Evolutionary conservation across 2,113 vertebrate genomes (phyloP), one percentile per base, ranked within the genome.

Genomic region (Pelecanoides urinatrix): DNA sequence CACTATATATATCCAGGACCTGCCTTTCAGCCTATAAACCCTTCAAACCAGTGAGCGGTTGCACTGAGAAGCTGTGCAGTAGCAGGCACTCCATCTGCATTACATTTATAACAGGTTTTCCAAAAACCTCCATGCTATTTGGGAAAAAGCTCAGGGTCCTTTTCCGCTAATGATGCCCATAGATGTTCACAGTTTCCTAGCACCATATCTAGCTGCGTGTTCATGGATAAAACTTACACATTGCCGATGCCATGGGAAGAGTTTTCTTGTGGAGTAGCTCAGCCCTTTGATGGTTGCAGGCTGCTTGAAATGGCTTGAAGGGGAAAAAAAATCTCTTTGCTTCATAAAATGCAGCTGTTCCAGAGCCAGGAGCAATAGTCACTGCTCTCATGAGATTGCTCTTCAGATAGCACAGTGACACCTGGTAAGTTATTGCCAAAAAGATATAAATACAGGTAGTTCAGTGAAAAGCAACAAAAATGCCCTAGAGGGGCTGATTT

Each of bases 221-320:
- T 86, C 38, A 32, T 18, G 25, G 38, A 25, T 44, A 67, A 92
- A 71, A 40, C 7, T 34, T 40, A 13, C 13, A 47, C 21, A 16
- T 40, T 1, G 0, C 9, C 0, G 3, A 29, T 40, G 42, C 11
- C 49, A 42, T 0, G 0, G 44, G 44, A 78, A 85, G 23, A 74
- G 19, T 1, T 75, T 72, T 81, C 49, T 45, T 76, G 14, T 3
- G 16, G 29, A 87, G 49, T 9, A 78, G 11, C 36, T 91, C 58
- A 18, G 49, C 22, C 40, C 23, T 63, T 59, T 47, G 53, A 18
- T 55, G 32, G 79, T 88, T 86, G 45, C 42, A 88, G 68, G 32
- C 13, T 92, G 29, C 27, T 80, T 74, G 68, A 94, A 78, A 50
- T 22, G 19, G 27, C 36, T 50, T 17, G 21, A 73, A 90, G 53